Evolutionary conservation across 2,888 invertebrate genomes (phyloP).

Genomic region (Polymixis lichenea): DNA sequence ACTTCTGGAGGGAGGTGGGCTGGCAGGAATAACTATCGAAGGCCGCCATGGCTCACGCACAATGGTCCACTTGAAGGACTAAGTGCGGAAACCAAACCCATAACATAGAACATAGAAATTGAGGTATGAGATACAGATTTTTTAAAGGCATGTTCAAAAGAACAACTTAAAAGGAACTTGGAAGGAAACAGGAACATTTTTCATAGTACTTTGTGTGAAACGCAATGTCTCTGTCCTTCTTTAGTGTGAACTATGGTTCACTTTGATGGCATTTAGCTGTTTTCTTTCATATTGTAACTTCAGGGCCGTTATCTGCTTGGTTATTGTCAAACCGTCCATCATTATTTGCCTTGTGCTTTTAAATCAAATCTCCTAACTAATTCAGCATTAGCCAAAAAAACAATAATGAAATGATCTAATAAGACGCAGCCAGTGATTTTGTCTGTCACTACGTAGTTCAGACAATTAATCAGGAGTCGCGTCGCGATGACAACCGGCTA

Average conservation of each 20-base stretch:
- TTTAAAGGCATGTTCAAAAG: not conserved
- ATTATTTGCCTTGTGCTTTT: not conserved
- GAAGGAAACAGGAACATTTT: too few species aligned
- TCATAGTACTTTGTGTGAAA: not conserved
- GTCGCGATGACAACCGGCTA: slow-evolving; percentile 70
- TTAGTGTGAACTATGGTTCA: not conserved
- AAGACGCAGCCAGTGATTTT: slow-evolving; percentile 63
- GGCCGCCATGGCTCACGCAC: too few species aligned
- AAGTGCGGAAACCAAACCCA: too few species aligned
- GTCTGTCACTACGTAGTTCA: slow-evolving; percentile 64
- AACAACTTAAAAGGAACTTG: not conserved
- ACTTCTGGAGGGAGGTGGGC: too few species aligned
- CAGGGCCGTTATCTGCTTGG: too few species aligned
- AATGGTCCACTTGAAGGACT: too few species aligned
- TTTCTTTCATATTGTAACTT: not conserved
- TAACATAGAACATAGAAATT: too few species aligned
- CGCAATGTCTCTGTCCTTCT: not conserved
- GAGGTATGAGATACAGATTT: not conserved
- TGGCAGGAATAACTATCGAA: too few species aligned
- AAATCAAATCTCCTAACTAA: not conserved
- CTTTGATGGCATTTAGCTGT: too few species aligned
- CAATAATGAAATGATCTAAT: slow-evolving; percentile 58
- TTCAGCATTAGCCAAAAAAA: slow-evolving; percentile 16
- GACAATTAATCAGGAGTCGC: slow-evolving; percentile 69
- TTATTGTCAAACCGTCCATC: not conserved